A percentile compares a stretch with the other conserved stretches of the same genome.
phyloP scores from a whole-genome alignment of 1,140 invertebrate genomes.

The Platorchestia sp. region DNA sequence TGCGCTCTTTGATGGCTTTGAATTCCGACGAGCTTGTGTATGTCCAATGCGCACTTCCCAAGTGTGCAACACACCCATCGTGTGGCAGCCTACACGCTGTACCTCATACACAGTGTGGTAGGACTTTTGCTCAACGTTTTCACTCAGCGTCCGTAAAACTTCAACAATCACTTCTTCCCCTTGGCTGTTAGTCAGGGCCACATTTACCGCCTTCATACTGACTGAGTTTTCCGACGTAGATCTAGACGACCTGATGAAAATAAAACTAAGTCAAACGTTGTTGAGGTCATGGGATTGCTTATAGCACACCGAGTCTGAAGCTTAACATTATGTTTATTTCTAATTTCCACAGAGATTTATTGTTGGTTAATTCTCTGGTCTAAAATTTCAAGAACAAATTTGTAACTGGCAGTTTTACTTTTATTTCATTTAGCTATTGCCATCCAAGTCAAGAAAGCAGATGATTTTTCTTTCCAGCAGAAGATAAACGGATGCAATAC shows the following conservation, averaged over 20 bases:
- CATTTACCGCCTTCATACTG: slow-evolving; percentile 13
- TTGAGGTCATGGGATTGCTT: background rate
- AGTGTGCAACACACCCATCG: slow-evolving; percentile 15
- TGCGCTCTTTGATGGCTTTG: background rate
- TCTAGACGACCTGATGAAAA: slow-evolving; percentile 1
- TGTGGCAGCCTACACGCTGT: background rate
- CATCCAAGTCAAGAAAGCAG: too few species aligned
- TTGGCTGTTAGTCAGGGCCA: background rate
- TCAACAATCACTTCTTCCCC: background rate
- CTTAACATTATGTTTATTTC: too few species aligned
- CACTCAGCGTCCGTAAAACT: background rate
- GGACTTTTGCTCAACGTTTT: background rate
- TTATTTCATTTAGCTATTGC: too few species aligned
- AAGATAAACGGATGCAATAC: too few species aligned
- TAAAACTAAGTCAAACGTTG: background rate
- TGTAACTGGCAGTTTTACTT: too few species aligned
- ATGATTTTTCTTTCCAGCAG: too few species aligned
- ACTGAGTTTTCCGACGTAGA: background rate
- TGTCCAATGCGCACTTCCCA: slow-evolving; percentile 17
- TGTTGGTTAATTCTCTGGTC: too few species aligned
- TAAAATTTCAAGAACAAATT: too few species aligned
- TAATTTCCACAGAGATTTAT: too few species aligned
- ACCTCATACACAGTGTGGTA: slow-evolving; percentile 44
- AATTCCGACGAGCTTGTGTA: background rate
- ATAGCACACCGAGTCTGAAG: too few species aligned